Evolutionary conservation across 2,888 invertebrate genomes (phyloP), one percentile per base, ranked within the genome.

Genomic region (Netelia fuscicornis): DNA sequence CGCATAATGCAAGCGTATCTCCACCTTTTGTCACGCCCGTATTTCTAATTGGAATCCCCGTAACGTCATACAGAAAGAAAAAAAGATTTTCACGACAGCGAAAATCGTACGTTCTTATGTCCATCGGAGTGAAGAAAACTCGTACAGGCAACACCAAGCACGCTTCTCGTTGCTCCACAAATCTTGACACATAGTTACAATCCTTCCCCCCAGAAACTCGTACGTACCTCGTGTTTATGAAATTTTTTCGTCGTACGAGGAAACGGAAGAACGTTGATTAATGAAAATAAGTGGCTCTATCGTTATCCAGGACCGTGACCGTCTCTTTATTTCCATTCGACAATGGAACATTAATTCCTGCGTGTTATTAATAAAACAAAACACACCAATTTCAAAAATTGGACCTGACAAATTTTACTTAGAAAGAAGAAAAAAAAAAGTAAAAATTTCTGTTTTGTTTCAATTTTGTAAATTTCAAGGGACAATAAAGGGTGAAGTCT

Each of bases 1-100:
- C 89, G 86, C 87, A 82, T 87, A 89, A 87, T 87, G 84, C 89
- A 90, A 89, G 65, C 85, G 82, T 83, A 77, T 85, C 85, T 83
- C 82, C 80, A 79, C 56, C 52, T 80, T 84, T 87, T 83, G 87
- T 87, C 87, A 86, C 87, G 87, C 87, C 37, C 82, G 83, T 81
- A 84, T 82, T 75, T 85, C 62, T 87, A 87, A 84, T 84, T 87
- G 85, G 83, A 48, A 81, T 56, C 81, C 67, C 56, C 37, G 23
- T 83, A 81, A 81, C 77, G 81, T 85, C 75, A 75, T 65, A 81
- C 78, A 25, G 77, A 60, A 81, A 64, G 37, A 37, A 37, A 37
- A 37, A 37, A 37, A 37, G 37, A 77, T 52, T 75, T 1, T 5
- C 70, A 58, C 64, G 25, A 52, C 20, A 5, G 10, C 48, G 17